These are phyloP conservation scores for Diarsia brunnea DNA, from an alignment of 2,888 invertebrate species.

Conservation along the genomic window DNA sequence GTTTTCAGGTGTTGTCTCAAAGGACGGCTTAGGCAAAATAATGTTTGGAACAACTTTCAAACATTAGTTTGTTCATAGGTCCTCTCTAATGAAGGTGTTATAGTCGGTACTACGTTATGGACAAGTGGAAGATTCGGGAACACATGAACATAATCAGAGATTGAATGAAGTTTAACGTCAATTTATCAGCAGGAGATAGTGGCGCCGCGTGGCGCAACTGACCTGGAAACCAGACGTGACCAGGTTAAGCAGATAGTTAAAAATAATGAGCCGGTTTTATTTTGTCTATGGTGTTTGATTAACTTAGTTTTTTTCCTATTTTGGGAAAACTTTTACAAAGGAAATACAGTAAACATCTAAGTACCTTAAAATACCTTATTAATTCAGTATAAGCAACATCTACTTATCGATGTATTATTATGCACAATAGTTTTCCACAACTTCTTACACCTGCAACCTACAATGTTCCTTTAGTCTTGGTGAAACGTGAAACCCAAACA, in stretches of 20 bases:
- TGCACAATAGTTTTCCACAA: background rate
- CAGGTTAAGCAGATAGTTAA: slow-evolving; percentile 65
- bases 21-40: background rate
- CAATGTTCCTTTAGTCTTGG: background rate
- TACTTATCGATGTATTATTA: background rate
- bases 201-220: slow-evolving; percentile 64
- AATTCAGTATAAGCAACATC: background rate
- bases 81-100: slow-evolving; percentile 50
- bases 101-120: slow-evolving; percentile 38
- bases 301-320: slow-evolving; percentile 20
- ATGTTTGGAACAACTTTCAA: background rate
- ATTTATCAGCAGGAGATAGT: slow-evolving; percentile 58
- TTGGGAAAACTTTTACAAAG: background rate
- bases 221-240: slow-evolving; percentile 69
- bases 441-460: background rate
- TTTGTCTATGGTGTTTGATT: slow-evolving; percentile 36
- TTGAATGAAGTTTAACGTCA: slow-evolving; percentile 54
- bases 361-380: background rate
- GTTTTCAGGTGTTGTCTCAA: background rate
- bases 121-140: slow-evolving; percentile 41
- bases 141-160: slow-evolving; percentile 52
- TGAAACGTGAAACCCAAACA: background rate
- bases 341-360: background rate
- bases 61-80: background rate
- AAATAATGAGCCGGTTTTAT: slow-evolving; percentile 47